Evolutionary conservation across 1,140 invertebrate species (phyloP), one percentile per base, ranked within the genome.

Genomic region (Diabrotica undecimpunctata): DNA sequence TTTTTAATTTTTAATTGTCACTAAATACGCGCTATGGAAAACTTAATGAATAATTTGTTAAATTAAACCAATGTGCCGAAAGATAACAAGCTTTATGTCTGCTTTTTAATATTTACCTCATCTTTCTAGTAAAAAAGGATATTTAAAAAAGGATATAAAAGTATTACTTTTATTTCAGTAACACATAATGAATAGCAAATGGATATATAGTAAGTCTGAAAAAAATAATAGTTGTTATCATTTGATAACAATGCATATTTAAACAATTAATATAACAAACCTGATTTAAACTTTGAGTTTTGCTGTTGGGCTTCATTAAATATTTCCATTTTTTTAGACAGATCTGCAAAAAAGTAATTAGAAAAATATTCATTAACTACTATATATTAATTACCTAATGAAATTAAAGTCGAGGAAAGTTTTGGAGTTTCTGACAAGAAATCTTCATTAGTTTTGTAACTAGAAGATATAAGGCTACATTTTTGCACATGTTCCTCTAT

Each of bases 381-480:
- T 12, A 61, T n/a, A 60, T 41, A 54, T 5, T 54, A 38, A 52
- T 52, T 69, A 71, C 70, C 65, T 54, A 74, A 54, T 54, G 71
- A 68, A 13, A 83, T 81, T 77, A 70, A 82, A 71, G 70, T 68
- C 73, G 54, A 79, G 72, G 37, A 63, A 78, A 41, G 70, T 76
- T 54, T 68, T 52, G 64, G 68, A 51, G 80, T 70, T 60, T 81
- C 79, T 5, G 83, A 81, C 39, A 85, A 70, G 59, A 81, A 80
- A 10, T 79, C 41, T 59, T 82, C 81, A 2, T 78, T 66, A 61
- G 74, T 59, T 37, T 67, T 61, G 67, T 85, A 85, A 62, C 82
- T 82, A 69, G 82, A 79, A 9, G 74, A 73, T 72, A 77, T 82
- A 76, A 83, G 78, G 57, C 77, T 76, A 72, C 83, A 85, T 57